Evolutionary conservation across 1,140 invertebrate species (phyloP), one percentile per base, ranked within the genome.

Genomic region (Propsilocerus akamusi): DNA sequence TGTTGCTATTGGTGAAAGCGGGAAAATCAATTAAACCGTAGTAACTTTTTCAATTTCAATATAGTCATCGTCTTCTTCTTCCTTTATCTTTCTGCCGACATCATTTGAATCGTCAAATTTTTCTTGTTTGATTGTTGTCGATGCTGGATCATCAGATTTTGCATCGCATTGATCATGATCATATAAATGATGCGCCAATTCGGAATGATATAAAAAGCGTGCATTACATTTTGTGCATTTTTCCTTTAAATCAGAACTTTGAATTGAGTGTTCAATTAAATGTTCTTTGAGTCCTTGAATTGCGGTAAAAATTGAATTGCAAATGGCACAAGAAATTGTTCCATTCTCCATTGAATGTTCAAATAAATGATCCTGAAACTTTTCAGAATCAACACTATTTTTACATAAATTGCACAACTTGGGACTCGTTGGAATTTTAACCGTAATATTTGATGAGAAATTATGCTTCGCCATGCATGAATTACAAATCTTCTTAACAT

Each of bases 181-280:
- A 3, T 61, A 46, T 17, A 61, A 53, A 61, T 95, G 92, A 60
- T 95, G 90, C 54, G 93, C 86, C 1, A 94, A 63, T 63, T 96
- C 90, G 0, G 87, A 81, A 46, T 84, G 75, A 68, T 95, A 95
- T 69, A 91, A 94, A 68, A 94, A 96, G 54, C 82, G 86, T 48
- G 86, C 72, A 7, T 77, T 77, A 57, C 92, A 95, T 20, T 80
- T 65, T 4, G 71, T 72, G 60, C 91, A 96, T 58, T 87, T 83
- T 41, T 41, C 34, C 17, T 41, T 41, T 20, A 41, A 41, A 59
- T 92, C 94, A 0, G 86, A 85, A 28, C 82, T 72, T 2, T 79
- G 74, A 6, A 77, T 73, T 2, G 82, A 65, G 0, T 95, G 90
- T 56, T 88, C 83, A 3, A 73, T 69, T 62, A 92, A 84, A 62